Base-by-base conservation (phyloP, 1,140 invertebrate species). In the Vollenhovia emeryi region DNA sequence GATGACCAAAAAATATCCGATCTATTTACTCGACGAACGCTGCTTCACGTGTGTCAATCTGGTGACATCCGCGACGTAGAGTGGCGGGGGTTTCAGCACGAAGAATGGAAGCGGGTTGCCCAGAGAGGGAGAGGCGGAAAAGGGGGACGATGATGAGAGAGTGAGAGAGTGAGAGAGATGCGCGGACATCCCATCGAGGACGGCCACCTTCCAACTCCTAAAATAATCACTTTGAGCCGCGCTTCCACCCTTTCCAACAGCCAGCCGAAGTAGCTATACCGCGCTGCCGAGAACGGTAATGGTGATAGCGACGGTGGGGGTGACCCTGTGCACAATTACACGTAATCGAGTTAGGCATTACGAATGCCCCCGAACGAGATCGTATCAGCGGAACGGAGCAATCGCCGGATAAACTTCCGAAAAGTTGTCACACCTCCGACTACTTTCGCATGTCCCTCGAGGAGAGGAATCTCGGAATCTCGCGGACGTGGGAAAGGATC, bases 221-320 rank as follows among this genome's bases (percentile, higher is more conserved):
- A 91, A 91, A 91, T 91, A 91, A 90, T 76, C 79, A 82, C 88
- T 91, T 91, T 91, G 86, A 91, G 80, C 66, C 75, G 30, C 60
- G 52, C 18, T 75, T 69, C 43, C 50, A 78, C 73, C 87, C 86
- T 84, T 66, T 33, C 59, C n/a, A 79, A 52, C 57, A 24, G 62
- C 62, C 27, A 74, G 40, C 80, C 66, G 33, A 86, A 86, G 78
- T 84, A 48, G 45, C 48, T 36, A 24, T 48, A 69, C 43, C 33
- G 71, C 59, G 60, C 71, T 40, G 33, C 40, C 40, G 40, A 24
- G n/a, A 43, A 50, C 45, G 27, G 48, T 83, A 82, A 45, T 60
- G 33, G 24, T 66, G 71, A 55, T 57, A 21, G 64, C 27, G 18
- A 18, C 24, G 18, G 30, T 45, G 36, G 36, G n/a, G 13, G 21